phyloP scores from a whole-genome alignment of 2,797 vertebrate genomes.

The Enoplosus armatus region DNA sequence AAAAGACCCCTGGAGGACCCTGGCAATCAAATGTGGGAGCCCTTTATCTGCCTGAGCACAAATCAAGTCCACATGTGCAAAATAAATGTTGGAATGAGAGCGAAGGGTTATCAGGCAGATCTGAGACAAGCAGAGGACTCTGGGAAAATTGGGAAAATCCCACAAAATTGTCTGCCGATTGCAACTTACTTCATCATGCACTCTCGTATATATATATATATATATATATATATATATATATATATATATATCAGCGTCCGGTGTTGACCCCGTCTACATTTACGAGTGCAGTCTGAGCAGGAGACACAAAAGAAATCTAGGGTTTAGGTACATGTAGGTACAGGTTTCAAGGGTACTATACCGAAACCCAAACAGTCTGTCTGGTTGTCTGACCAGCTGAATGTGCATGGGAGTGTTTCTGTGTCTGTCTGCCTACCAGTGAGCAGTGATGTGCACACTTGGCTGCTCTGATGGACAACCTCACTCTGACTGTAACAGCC shows the following conservation, averaged over 20 bases:
- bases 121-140: constrained; percentile 53
- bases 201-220: not conserved
- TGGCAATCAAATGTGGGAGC: constrained; percentile 25
- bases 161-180: constrained; percentile 17
- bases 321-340: no score
- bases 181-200: not conserved
- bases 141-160: constrained; percentile 59
- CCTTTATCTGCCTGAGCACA: constrained; percentile 55
- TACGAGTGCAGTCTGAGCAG: no score
- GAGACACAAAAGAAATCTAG: no score
- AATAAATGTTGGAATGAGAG: constrained; percentile 52
- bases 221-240: no score
- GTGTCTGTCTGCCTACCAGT: not conserved
- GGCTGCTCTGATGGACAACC: constrained; percentile 38
- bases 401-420: not conserved
- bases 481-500: constrained; percentile 38
- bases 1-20: not conserved
- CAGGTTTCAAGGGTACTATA: no score
- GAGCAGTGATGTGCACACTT: constrained; percentile 8
- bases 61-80: constrained; percentile 61
- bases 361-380: no score
- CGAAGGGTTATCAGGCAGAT: constrained; percentile 52
- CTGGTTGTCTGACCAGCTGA: not conserved
- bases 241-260: no score
- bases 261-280: no score